Percentiles rank a stretch among this genome's conserved stretches.
Evolutionary conservation across 2,888 invertebrate genomes (phyloP).

Genomic region (Axea sp.): DNA sequence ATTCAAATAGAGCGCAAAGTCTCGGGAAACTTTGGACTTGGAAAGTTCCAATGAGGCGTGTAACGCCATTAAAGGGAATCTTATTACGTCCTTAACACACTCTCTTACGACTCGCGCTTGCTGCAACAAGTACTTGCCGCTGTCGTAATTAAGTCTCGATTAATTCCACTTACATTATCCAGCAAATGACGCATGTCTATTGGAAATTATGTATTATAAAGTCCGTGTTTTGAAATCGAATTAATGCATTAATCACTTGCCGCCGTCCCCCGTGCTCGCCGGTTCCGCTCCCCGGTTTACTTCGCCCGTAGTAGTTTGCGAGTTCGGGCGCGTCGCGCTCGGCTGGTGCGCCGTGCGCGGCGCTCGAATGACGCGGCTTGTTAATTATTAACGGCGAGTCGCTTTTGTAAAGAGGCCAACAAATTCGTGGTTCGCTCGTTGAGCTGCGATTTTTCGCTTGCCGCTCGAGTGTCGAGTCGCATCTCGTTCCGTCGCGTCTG

Average conservation of each 20-base stretch:
- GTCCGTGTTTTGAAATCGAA: slow-evolving; percentile 10
- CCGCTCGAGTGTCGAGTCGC: no score
- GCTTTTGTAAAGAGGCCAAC: no score
- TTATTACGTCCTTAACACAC: slow-evolving; percentile 76
- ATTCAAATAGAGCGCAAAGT: slow-evolving; percentile 77
- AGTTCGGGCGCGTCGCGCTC: no score
- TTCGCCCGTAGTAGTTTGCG: no score
- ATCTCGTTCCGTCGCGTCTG: no score
- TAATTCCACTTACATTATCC: slow-evolving; percentile 72
- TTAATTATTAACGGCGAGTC: no score
- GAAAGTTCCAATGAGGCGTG: slow-evolving; percentile 79
- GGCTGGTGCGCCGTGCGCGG: no score
- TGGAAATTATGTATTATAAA: slow-evolving; percentile 14
- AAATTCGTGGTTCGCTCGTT: no score
- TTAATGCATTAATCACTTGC: slow-evolving; percentile 7
- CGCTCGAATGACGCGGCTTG: no score
- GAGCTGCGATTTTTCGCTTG: no score
- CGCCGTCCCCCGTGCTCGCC: no score
- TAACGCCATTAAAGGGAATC: slow-evolving; percentile 79
- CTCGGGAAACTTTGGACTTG: slow-evolving; percentile 76
- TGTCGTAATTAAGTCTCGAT: slow-evolving; percentile 76
- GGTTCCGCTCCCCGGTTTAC: no score
- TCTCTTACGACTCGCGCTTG: slow-evolving; percentile 66
- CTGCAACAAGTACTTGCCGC: slow-evolving; percentile 75
- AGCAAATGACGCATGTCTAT: slow-evolving; percentile 61